A percentile compares a stretch with the other conserved stretches of the same genome.
Conservation (phyloP, 2,888 invertebrate genomes). For the Thumatha senex region DNA sequence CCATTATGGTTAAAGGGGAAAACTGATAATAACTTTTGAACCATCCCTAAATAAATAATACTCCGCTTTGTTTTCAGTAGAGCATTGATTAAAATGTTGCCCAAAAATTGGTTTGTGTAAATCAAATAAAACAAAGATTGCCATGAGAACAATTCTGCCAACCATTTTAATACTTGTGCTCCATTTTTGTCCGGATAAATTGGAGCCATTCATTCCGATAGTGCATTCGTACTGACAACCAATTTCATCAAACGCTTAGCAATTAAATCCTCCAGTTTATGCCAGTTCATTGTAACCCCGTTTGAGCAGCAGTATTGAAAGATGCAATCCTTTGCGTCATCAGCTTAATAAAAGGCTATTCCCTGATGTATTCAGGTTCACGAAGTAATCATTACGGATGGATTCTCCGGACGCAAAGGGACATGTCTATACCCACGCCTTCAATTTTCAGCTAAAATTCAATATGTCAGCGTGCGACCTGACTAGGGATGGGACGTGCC, state of each 20-base stretch:
- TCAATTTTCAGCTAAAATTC: slow-evolving; percentile 42
- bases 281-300: slow-evolving; percentile 2
- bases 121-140: slow-evolving; percentile 12
- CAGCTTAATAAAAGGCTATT: slow-evolving; percentile 10
- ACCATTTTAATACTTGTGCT: not conserved
- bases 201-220: not conserved
- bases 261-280: slow-evolving; percentile 5
- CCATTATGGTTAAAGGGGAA: slow-evolving; percentile 50
- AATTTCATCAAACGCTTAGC: not conserved
- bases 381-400: slow-evolving; percentile 21
- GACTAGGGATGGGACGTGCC: slow-evolving; percentile 19
- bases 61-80: not conserved
- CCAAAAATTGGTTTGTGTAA: slow-evolving; percentile 8
- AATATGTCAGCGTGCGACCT: slow-evolving; percentile 39
- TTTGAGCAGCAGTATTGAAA: not conserved
- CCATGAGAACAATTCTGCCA: not conserved
- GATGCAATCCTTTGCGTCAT: slow-evolving; percentile 9
- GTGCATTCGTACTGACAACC: not conserved
- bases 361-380: slow-evolving; percentile 8
- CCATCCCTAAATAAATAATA: slow-evolving; percentile 23
- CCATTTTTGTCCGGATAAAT: not conserved
- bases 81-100: slow-evolving; percentile 1
- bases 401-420: slow-evolving; percentile 17
- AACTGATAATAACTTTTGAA: slow-evolving; percentile 47
- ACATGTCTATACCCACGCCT: slow-evolving; percentile 22